Conservation (phyloP, 2,113 vertebrate genomes). For the Charina bottae region DNA sequence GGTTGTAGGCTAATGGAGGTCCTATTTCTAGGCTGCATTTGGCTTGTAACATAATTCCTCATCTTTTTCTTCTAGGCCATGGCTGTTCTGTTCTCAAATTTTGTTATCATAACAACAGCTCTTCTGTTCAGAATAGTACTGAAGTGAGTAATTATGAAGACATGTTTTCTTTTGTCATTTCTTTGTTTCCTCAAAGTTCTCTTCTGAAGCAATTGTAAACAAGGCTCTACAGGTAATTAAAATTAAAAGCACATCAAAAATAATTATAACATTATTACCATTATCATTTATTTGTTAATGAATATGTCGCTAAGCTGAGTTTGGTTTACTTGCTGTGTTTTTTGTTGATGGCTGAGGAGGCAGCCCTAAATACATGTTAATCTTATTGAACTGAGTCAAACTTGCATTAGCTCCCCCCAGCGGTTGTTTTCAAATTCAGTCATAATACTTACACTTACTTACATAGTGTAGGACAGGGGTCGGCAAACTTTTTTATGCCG, state of each 20-base stretch:
- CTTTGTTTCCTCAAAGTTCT: constrained; percentile 25
- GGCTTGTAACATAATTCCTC: constrained; percentile 54
- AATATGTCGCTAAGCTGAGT: background rate
- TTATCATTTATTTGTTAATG: background rate
- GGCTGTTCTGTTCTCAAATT: constrained; percentile 97
- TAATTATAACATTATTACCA: background rate
- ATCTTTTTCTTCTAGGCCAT: constrained; percentile 85
- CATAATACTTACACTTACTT: background rate
- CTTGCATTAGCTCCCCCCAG: background rate
- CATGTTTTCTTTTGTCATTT: background rate
- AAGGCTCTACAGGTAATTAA: background rate
- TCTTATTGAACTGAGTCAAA: background rate
- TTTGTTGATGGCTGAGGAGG: background rate
- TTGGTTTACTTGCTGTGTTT: background rate
- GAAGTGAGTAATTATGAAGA: constrained; percentile 85
- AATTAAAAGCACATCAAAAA: constrained; percentile 14
- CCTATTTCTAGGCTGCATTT: constrained; percentile 42
- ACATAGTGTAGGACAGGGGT: background rate
- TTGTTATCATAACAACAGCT: constrained; percentile 97
- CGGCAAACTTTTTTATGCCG: too few species aligned
- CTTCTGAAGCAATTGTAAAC: background rate
- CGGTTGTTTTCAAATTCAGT: background rate
- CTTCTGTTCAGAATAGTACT: constrained; percentile 93
- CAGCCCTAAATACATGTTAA: background rate
- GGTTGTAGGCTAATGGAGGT: constrained; percentile 25